Evolutionary conservation across 92 coral and sea anemone species (phyloP), one percentile per base, ranked within the genome.

Genomic region (Porites lobata): DNA sequence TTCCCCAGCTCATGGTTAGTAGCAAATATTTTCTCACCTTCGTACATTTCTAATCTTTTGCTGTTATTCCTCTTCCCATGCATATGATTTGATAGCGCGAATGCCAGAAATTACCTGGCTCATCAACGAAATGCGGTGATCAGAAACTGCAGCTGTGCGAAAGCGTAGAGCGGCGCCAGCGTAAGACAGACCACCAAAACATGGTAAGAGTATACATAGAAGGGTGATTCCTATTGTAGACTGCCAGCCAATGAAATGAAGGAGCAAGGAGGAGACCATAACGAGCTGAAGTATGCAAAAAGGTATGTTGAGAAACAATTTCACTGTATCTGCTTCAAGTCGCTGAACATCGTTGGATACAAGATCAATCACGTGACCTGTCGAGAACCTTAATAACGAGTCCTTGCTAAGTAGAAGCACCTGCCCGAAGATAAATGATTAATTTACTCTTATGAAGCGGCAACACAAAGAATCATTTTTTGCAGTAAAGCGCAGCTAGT

Each of bases 221-320:
- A 19, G 26, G 26, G 17, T 38, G 10, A 69, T 19, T 7, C 74
- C 74, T 19, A 38, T 24, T 9, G 26, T 1, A 62, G 18, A 7
- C 74, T 69, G 74, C 74, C 74, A 69, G 15, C 74, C 74, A 22
- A 69, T 24, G 11, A 69, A 69, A 62, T 62, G n/a, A 3, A 14
- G 19, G 8, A 62, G 66, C 20, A 62, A 62, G 18, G n/a, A 24
- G 6, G 38, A 9, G 10, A 18, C 47, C 50, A 69, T 43, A 9
- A 13, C 15, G 66, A 62, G 66, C 66, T 69, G 15, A 69, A 22
- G 74, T 6, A 69, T 9, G 20, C 11, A 11, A 18, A 62, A 62
- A 15, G 21, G 8, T 62, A 8, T 20, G 66, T 14, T 15, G 66
- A 62, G 7, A 62, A 62, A 14, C 4, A 15, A 8, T 7, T 1